These are phyloP conservation scores for Arctocebus calabarensis DNA, from an alignment of 2,797 vertebrate species.

Conservation along the genomic window DNA sequence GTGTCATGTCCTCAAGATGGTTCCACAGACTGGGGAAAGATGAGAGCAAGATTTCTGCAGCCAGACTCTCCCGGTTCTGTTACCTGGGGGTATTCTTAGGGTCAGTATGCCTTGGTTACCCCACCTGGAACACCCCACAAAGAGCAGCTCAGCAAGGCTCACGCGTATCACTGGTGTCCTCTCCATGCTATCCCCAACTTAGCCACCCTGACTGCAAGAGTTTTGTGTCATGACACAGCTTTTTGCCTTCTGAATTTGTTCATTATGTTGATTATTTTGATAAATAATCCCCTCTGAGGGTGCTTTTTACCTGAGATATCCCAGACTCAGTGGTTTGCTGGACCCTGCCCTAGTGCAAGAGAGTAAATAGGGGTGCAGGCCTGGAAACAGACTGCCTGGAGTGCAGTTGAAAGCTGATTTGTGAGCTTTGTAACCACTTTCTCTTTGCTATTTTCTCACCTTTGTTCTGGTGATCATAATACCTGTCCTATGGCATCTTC, in stretches of 20 bases:
- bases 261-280: accelerated
- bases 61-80: background rate
- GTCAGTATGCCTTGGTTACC: background rate
- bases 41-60: accelerated
- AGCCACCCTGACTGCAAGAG: accelerated
- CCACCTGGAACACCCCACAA: background rate
- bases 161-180: background rate
- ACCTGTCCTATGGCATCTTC: accelerated
- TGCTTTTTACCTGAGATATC: no score
- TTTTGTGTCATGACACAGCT: accelerated
- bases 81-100: no score
- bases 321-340: background rate
- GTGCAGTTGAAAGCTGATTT: background rate
- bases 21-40: background rate
- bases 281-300: accelerated
- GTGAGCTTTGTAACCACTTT: no score
- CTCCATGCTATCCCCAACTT: background rate
- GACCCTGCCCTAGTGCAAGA: background rate
- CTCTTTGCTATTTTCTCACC: background rate
- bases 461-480: accelerated
- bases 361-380: accelerated
- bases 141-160: accelerated
- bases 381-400: accelerated
- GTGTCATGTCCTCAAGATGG: background rate
- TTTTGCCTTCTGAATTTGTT: background rate